A percentile compares a stretch with the other conserved stretches of the same genome.
phyloP scores from a whole-genome alignment of 2,113 vertebrate species.

The Oryctolagus cuniculus region mOryCun1.1 NC_091440.1:81073501-81074000 shows the following conservation, averaged over 20 bases:
- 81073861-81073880: neutral
- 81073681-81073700: neutral
- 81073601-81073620: slow-evolving; percentile 5
- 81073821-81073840: neutral
- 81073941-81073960: neutral
- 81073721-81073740: neutral
- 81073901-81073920: neutral
- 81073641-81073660: neutral
- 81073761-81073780: neutral
- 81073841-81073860: neutral
- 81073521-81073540: neutral
- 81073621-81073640: neutral
- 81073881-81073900: neutral
- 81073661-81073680: neutral
- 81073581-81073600: neutral
- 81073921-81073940: neutral
- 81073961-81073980: too few relatives aligned
- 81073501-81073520: neutral
- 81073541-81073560: slow-evolving; percentile 49
- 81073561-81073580: neutral
- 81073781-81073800: neutral
- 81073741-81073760: neutral
- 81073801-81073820: slow-evolving; percentile 18
- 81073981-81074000: too few relatives aligned
- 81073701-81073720: neutral